phyloP scores from a whole-genome alignment of 2,113 vertebrate genomes.

The Saguinus imperator region DNA sequence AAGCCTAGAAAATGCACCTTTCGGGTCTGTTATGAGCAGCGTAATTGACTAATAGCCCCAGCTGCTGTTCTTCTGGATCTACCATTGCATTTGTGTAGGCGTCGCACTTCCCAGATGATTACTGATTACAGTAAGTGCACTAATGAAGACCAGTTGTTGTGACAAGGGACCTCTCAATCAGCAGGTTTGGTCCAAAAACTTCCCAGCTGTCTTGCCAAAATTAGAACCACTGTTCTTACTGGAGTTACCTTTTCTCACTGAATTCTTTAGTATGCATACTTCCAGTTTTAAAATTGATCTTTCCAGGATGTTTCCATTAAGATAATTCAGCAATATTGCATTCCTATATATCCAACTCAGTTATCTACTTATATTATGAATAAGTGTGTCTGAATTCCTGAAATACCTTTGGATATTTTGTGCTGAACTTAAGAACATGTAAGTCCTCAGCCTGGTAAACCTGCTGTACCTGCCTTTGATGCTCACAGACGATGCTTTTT shows the following conservation, averaged over 20 bases:
- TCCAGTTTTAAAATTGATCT: constrained; percentile 19
- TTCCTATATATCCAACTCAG: background rate
- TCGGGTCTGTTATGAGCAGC: background rate
- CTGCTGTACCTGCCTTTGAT: background rate
- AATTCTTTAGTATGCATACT: background rate
- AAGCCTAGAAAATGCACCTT: background rate
- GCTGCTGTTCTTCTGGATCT: fast-evolving
- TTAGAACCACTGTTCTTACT: background rate
- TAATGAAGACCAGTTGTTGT: background rate
- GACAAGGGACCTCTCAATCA: background rate
- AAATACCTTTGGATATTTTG: constrained; percentile 39
- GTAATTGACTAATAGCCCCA: background rate
- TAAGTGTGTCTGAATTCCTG: constrained; percentile 8
- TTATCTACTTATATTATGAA: background rate
- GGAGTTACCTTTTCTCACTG: background rate
- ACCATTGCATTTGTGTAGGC: background rate
- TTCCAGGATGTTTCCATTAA: constrained; percentile 22
- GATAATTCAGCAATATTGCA: constrained; percentile 7
- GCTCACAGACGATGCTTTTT: background rate
- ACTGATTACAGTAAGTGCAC: background rate
- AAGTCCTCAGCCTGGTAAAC: background rate
- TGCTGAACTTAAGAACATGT: background rate
- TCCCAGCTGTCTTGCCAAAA: background rate
- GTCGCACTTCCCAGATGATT: background rate
- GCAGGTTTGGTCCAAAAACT: background rate